A percentile compares a stretch with the other conserved stretches of the same genome.
Evolutionary conservation across 2,797 vertebrate genomes (phyloP).

Genomic region (Graptemys geographica): DNA sequence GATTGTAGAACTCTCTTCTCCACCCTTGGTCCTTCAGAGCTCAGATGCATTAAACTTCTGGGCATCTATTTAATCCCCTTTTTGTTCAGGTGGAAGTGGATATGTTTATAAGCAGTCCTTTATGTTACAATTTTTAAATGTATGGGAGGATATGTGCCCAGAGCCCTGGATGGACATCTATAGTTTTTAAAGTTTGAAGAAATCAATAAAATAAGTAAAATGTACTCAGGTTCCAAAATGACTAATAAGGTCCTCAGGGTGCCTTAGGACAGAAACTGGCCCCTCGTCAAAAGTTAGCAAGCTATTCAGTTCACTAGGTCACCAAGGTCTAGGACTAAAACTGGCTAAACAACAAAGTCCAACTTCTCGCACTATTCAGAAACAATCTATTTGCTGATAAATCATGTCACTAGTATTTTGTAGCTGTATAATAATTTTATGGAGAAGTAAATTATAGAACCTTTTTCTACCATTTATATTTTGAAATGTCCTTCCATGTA

Average conservation of each 20-base stretch:
- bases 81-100: neutral
- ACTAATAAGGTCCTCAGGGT: neutral
- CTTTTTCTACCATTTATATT: neutral
- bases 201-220: neutral
- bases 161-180: rapidly evolving
- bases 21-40: neutral
- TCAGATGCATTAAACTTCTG: neutral
- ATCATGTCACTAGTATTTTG: neutral
- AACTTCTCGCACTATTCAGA: neutral
- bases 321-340: neutral
- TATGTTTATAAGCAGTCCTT: rapidly evolving
- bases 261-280: neutral
- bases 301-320: neutral
- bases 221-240: neutral
- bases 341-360: neutral
- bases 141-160: neutral
- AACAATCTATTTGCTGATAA: neutral
- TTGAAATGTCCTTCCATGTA: neutral
- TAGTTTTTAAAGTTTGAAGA: neutral
- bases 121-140: neutral
- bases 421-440: neutral
- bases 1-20: neutral
- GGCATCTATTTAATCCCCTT: neutral
- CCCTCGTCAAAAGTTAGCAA: neutral
- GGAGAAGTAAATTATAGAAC: neutral